A percentile compares a stretch with the other conserved stretches of the same genome.
These are phyloP conservation scores for Heliconius hortense DNA, from an alignment of 2,888 invertebrate species.

Conservation along the genomic window DNA sequence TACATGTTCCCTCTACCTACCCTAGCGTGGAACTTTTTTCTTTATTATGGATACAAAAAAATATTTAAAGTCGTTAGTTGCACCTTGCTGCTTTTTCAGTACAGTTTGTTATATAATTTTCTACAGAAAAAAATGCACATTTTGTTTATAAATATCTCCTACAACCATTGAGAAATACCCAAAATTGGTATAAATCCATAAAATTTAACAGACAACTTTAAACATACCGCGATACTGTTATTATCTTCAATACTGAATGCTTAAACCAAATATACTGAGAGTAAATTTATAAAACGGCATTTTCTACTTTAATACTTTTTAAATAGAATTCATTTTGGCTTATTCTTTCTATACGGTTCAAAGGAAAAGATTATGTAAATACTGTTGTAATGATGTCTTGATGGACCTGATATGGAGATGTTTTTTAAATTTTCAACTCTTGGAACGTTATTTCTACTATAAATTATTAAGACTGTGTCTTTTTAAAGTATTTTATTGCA, in stretches of 20 bases:
- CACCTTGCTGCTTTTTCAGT: too few species aligned
- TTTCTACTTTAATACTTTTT: background rate
- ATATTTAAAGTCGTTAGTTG: too few species aligned
- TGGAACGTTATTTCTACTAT: background rate
- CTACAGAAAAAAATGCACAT: constrained; percentile 20
- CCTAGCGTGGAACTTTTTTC: too few species aligned
- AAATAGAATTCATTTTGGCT: constrained; percentile 16
- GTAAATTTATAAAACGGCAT: background rate
- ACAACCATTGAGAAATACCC: constrained; percentile 27
- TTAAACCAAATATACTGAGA: constrained; percentile 23
- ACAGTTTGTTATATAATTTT: too few species aligned
- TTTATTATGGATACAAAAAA: too few species aligned
- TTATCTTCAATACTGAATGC: constrained; percentile 38
- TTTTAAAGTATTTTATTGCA: background rate
- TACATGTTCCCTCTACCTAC: too few species aligned
- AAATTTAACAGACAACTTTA: constrained; percentile 39
- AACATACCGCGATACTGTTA: constrained; percentile 37
- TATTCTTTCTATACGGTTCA: background rate
- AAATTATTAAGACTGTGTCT: background rate
- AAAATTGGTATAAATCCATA: constrained; percentile 47
- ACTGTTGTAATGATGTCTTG: constrained; percentile 41
- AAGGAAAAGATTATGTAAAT: constrained; percentile 44
- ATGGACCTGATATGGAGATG: constrained; percentile 18
- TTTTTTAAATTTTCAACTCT: background rate
- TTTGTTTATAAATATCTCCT: constrained; percentile 27